phyloP scores from a whole-genome alignment of 2,888 invertebrate species.

The Scrobipalpa atriplicella region DNA sequence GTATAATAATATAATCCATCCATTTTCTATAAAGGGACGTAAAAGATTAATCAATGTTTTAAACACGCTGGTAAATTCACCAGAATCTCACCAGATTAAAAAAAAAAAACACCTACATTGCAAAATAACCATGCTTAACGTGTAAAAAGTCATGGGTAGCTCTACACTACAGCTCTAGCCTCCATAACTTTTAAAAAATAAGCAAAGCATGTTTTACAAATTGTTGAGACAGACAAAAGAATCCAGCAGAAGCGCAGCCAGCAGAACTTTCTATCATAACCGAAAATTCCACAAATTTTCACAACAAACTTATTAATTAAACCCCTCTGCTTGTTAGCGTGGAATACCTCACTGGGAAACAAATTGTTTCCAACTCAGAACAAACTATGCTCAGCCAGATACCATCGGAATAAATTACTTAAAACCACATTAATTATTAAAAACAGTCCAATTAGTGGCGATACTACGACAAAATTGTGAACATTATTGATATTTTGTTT shows the following conservation, averaged over 20 bases:
- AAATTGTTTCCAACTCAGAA: constrained; percentile 62
- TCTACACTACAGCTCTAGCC: too few relatives aligned
- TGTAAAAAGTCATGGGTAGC: too few relatives aligned
- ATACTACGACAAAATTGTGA: constrained; percentile 44
- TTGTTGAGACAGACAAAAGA: background rate
- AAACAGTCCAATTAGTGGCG: constrained; percentile 63
- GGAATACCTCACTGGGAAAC: constrained; percentile 57
- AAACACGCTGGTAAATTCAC: too few relatives aligned
- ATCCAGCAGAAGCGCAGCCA: background rate
- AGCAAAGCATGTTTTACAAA: background rate
- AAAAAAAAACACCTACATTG: too few relatives aligned
- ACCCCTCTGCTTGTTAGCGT: constrained; percentile 52
- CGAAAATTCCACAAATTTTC: constrained; percentile 29
- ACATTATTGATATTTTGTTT: constrained; percentile 39
- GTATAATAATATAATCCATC: too few relatives aligned
- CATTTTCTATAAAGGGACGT: too few relatives aligned
- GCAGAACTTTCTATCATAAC: constrained; percentile 17
- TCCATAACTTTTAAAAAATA: background rate
- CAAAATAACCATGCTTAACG: too few relatives aligned
- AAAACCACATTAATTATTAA: constrained; percentile 59
- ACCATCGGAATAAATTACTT: constrained; percentile 72
- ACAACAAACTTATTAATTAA: constrained; percentile 61
- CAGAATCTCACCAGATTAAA: too few relatives aligned
- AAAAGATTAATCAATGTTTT: too few relatives aligned
- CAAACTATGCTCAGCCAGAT: constrained; percentile 45